Evolutionary conservation across 2,888 invertebrate species (phyloP).

Genomic region (Amphiduros pacificus): DNA sequence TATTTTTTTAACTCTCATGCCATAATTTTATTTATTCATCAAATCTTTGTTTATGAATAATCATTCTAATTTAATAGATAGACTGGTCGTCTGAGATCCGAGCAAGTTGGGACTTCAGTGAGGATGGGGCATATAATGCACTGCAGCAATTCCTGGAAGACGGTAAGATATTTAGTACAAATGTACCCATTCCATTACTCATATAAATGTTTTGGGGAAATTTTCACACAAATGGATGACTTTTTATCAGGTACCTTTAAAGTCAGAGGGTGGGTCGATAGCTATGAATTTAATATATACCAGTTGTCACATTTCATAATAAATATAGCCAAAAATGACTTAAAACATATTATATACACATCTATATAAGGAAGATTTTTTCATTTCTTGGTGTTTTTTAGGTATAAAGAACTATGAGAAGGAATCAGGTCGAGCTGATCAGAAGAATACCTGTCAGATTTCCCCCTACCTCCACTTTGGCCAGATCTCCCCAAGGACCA

Average conservation of each 20-base stretch:
- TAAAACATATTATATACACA: background rate
- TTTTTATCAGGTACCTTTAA: too few relatives aligned
- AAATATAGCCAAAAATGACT: too few relatives aligned
- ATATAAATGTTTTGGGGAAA: too few relatives aligned
- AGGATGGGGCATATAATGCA: constrained; percentile 37
- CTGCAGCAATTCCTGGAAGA: constrained; percentile 32
- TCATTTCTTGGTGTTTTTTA: constrained; percentile 21
- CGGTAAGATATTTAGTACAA: too few relatives aligned
- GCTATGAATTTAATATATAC: too few relatives aligned
- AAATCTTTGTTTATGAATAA: too few relatives aligned
- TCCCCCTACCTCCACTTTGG: constrained; percentile 36
- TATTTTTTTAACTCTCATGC: too few relatives aligned
- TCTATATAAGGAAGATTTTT: background rate
- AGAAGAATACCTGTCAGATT: constrained; percentile 34
- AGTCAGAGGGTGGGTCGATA: too few relatives aligned
- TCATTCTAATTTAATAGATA: constrained; percentile 28
- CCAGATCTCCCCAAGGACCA: constrained; percentile 35
- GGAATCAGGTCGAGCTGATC: constrained; percentile 35
- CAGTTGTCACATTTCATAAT: too few relatives aligned
- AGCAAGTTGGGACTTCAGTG: constrained; percentile 26
- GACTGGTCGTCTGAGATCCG: constrained; percentile 36
- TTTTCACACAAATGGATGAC: too few relatives aligned
- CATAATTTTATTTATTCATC: too few relatives aligned
- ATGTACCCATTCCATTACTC: too few relatives aligned
- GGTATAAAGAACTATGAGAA: constrained; percentile 38